Base-by-base conservation (phyloP, 1,140 invertebrate genomes). In the Araneus ventricosus region DNA sequence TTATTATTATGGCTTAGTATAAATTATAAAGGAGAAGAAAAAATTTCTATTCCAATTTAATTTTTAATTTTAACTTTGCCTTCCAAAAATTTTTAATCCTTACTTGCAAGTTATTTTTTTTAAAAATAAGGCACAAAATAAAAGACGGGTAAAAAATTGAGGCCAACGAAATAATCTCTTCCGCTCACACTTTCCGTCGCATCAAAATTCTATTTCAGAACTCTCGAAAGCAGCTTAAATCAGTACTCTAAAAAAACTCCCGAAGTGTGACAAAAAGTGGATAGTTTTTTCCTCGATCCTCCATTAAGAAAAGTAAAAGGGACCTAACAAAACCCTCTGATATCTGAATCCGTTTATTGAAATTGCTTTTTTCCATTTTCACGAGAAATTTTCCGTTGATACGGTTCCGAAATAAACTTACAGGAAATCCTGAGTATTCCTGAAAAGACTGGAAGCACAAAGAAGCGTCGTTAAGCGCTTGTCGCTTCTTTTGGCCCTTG, bases 321-420 rank as follows among this genome's bases (percentile, higher is more conserved):
- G 10, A 63, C 22, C 63, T 10, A 67, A 67, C 27, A 27, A 67
- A 67, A 27, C 27, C 7, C 63, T 52, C 45, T 67, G 63, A 67
- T 67, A 67, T 67, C 63, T 27, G 63, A 67, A 67, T 67, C 63
- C 63, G 63, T 27, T 67, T 27, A 67, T 10, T 67, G 63, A 67
- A 67, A n/a, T 67, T 67, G 24, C 63, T 10, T 67, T 27, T 67
- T 67, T 67, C 63, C 63, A 30, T 67, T 67, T 67, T 67, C 63
- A 67, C 24, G 63, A 67, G 27, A 67, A 67, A 67, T 67, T 30
- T 67, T 67, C 63, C 63, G 63, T 67, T 67, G 30, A 39, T 80
- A 34, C 30, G 75, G 37, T 80, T 80, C 30, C 20, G 75, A 80
- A 67, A 80, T 80, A 80, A 39, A 22, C 75, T 80, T 80, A 41